Evolutionary conservation across 2,888 invertebrate species (phyloP).

Genomic region (Epirrhoe alternata): DNA sequence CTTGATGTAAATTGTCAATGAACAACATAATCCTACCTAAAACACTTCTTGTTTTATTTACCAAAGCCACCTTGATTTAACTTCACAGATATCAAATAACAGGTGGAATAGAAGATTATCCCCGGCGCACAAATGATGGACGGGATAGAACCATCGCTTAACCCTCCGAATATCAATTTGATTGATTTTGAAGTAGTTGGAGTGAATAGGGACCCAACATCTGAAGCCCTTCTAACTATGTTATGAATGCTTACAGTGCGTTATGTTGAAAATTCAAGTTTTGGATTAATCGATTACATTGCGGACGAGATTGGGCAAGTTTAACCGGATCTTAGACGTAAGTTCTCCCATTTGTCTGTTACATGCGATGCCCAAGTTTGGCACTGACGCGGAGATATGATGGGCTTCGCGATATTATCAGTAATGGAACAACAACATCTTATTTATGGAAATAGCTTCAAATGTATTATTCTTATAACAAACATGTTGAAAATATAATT

Average conservation of each 20-base stretch:
- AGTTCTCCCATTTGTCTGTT: constrained; percentile 70
- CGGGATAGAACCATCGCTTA: constrained; percentile 41
- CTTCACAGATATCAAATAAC: constrained; percentile 17
- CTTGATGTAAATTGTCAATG: background rate
- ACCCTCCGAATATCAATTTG: constrained; percentile 50
- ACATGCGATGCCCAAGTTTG: constrained; percentile 54
- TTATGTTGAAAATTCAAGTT: constrained; percentile 64
- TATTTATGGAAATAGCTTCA: constrained; percentile 11
- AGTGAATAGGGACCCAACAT: constrained; percentile 48
- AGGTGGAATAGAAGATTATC: constrained; percentile 34
- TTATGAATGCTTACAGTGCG: constrained; percentile 50
- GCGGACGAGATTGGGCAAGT: constrained; percentile 70
- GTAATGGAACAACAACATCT: constrained; percentile 23
- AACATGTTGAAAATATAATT: no score
- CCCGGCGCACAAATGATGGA: constrained; percentile 25
- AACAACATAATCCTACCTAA: background rate
- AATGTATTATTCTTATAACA: background rate
- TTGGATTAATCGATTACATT: constrained; percentile 72
- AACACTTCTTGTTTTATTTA: background rate
- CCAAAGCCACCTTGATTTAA: constrained; percentile 3
- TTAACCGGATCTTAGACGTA: constrained; percentile 57
- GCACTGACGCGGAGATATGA: constrained; percentile 57
- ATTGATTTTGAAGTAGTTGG: constrained; percentile 55
- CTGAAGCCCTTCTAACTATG: constrained; percentile 56
- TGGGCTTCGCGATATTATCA: constrained; percentile 42